Conservation (phyloP, 2,113 vertebrate genomes). For the Dasypus novemcinctus region DNA sequence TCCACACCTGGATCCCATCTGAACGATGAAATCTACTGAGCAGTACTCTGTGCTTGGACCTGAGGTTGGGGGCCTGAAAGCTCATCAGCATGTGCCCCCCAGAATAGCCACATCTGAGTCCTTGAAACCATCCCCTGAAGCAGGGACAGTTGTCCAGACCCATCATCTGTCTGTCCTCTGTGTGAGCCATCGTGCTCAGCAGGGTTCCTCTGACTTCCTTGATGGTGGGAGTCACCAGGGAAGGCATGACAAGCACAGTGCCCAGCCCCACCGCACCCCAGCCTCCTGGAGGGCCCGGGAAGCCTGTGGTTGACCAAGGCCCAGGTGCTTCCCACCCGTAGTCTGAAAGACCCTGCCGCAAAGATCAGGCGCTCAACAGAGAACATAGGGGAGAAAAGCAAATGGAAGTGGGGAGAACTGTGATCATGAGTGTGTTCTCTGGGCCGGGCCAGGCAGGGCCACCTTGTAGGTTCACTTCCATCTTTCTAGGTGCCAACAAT, state of each 20-base stretch:
- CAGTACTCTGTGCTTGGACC: neutral
- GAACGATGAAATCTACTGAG: neutral
- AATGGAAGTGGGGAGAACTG: rapidly evolving
- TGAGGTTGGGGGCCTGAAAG: neutral
- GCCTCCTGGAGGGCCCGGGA: neutral
- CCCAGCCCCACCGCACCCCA: neutral
- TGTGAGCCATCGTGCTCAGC: neutral
- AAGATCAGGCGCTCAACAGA: too few species aligned
- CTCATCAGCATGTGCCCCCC: neutral
- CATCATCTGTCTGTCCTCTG: neutral
- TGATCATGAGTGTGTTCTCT: neutral
- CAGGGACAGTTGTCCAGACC: too few species aligned
- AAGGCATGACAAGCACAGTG: neutral
- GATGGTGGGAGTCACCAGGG: neutral
- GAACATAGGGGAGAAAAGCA: too few species aligned
- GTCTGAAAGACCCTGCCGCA: rapidly evolving
- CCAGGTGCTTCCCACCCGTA: neutral
- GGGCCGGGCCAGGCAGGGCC: neutral
- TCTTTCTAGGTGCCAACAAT: neutral
- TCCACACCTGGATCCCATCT: neutral
- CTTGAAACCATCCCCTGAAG: neutral
- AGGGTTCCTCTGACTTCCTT: neutral
- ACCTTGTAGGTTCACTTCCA: neutral
- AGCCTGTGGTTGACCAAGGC: neutral
- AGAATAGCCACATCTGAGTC: neutral